Evolutionary conservation across 2,888 invertebrate genomes (phyloP).

Genomic region (Adelognathus sp.): DNA sequence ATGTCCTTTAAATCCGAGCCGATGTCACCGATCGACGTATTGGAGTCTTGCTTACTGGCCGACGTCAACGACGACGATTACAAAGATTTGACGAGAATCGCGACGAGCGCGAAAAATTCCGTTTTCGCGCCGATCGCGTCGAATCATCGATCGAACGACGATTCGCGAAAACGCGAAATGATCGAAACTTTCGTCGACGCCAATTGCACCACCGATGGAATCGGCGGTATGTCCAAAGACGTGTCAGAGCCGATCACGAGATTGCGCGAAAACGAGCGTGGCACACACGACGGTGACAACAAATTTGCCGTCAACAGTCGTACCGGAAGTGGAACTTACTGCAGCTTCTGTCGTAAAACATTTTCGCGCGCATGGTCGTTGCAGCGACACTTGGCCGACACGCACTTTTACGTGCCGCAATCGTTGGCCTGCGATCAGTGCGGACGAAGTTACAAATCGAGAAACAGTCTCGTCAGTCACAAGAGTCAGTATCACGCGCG

Average conservation of each 20-base stretch:
- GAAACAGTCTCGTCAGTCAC: conserved; percentile 82
- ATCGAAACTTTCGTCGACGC: neutral
- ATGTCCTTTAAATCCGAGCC: conserved; percentile 77
- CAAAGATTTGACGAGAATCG: neutral
- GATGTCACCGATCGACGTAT: conserved; percentile 73
- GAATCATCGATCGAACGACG: neutral
- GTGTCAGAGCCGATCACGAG: conserved; percentile 1
- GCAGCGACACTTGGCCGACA: conserved; percentile 82
- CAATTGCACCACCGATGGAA: neutral
- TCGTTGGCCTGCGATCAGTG: conserved; percentile 81
- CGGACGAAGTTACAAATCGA: conserved; percentile 81
- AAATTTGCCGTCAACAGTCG: conserved; percentile 23
- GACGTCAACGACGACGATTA: conserved; percentile 54
- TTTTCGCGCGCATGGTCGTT: conserved; percentile 82
- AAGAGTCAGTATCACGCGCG: conserved; percentile 82
- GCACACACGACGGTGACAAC: conserved; percentile 30
- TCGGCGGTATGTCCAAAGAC: neutral
- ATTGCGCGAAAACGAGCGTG: conserved; percentile 21
- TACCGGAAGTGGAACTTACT: conserved; percentile 72
- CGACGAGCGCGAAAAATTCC: no score
- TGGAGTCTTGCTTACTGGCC: conserved; percentile 71
- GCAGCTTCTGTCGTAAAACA: conserved; percentile 81
- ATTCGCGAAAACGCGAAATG: neutral
- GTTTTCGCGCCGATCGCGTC: neutral
- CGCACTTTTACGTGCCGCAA: conserved; percentile 82